Base-by-base conservation (phyloP, 2,888 invertebrate genomes). In the Brenthis ino region DNA sequence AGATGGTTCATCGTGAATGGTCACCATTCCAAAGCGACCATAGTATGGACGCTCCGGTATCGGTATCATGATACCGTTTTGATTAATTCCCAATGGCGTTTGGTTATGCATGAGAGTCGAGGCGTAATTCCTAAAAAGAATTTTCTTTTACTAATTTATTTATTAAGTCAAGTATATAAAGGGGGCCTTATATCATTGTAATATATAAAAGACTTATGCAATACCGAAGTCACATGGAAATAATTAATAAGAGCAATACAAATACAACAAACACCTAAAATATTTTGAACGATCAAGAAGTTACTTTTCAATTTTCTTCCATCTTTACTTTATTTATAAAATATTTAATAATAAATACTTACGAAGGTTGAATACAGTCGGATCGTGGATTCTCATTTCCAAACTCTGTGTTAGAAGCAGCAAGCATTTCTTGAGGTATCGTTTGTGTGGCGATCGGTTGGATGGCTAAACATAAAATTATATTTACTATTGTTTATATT, bases 21-120 rank as follows among this genome's bases (percentile, higher is more conserved):
- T 68, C 28, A 79, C 57, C 16, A 80, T 75, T 13, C 75, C 68
- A 68, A 72, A 78, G 0, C 77, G 76, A 2, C 76, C 75, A 69
- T 79, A 84, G 76, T 74, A 84, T 3, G 75, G 77, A 6, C 80
- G 76, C n/a, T 82, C 82, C 0, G 75, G 70, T n/a, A 80, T 71
- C 0, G 80, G 76, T 16, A 81, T 74, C 71, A 82, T 73, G 47
- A 83, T 70, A 5, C 80, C 81, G 69, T 81, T 81, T 57, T 79
- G 82, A 50, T 74, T 78, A 24, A 74, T 73, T 0, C 73, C 68
- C 66, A 80, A 61, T 6, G 74, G 72, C 2, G 76, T 65, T 67
- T 78, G 79, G 48, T 73, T 77, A 73, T 77, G 80, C n/a, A 80
- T 71, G 28, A 79, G 72, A 0, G 74, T 68, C 0, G 75, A 48